These are phyloP conservation scores for Carassius gibelio DNA, from an alignment of 2,113 vertebrate species.

Conservation along the genomic window DNA sequence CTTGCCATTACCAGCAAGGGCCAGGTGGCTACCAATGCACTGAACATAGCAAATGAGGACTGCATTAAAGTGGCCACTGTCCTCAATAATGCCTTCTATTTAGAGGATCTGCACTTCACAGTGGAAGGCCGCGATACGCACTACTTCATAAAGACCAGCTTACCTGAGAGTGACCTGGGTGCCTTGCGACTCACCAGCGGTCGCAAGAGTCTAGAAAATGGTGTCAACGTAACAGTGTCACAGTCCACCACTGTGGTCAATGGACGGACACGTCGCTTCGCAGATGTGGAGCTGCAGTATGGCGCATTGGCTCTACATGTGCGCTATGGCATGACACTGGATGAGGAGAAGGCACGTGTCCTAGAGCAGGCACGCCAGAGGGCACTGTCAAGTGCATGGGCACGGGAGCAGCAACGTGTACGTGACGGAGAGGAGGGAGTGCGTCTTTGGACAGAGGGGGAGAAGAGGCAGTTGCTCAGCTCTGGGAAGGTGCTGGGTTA, in stretches of 20 bases:
- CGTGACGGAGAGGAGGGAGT: too few relatives aligned
- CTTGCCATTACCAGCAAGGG: conserved; percentile 89
- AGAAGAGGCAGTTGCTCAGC: conserved; percentile 96
- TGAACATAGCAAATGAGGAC: conserved; percentile 98
- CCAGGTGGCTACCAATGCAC: conserved; percentile 92
- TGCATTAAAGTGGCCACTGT: conserved; percentile 98
- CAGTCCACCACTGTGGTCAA: conserved; percentile 97
- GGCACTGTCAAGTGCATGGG: too few relatives aligned
- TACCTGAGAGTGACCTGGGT: conserved; percentile 95
- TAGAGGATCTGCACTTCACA: conserved; percentile 95
- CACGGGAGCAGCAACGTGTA: too few relatives aligned
- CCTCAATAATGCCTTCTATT: conserved; percentile 94
- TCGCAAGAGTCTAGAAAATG: conserved; percentile 91
- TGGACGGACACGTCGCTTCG: conserved; percentile 92
- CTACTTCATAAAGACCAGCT: conserved; percentile 96
- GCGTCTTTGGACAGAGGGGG: conserved; percentile 89
- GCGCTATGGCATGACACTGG: conserved; percentile 93
- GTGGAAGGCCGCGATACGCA: conserved; percentile 94
- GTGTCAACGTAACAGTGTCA: conserved; percentile 94
- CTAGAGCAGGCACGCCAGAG: conserved; percentile 76
- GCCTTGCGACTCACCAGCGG: conserved; percentile 91
- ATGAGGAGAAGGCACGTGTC: conserved; percentile 95
- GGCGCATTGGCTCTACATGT: conserved; percentile 90
- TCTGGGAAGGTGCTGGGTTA: conserved; percentile 95
- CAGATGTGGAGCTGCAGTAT: conserved; percentile 94